Percentiles rank a stretch among this genome's conserved stretches.
These are phyloP conservation scores for Psammodynastes pulverulentus DNA, from an alignment of 2,113 vertebrate genomes.

Conservation along the genomic window DNA sequence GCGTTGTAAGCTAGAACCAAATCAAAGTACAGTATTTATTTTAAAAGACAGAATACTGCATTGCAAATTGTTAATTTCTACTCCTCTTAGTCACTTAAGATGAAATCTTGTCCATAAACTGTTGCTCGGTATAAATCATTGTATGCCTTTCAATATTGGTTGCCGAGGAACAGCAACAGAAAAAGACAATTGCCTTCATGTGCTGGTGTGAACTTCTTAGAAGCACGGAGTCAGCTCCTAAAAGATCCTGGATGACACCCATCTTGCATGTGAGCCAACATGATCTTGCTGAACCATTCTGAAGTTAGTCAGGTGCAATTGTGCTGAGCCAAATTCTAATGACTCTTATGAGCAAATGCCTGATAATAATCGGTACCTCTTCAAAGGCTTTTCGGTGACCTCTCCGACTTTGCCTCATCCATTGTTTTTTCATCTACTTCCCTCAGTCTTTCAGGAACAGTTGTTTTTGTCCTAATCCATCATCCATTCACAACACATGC, in stretches of 20 bases:
- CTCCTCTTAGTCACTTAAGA: neutral
- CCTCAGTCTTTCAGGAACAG: neutral
- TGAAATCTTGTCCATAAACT: neutral
- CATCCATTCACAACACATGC: neutral
- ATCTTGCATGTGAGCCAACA: neutral
- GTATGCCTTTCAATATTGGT: neutral
- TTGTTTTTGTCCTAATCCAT: neutral
- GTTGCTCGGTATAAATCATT: neutral
- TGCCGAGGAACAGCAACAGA: neutral
- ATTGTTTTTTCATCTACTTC: neutral
- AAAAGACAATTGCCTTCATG: neutral
- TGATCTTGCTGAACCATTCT: neutral
- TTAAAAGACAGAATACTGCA: neutral
- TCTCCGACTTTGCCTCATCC: neutral
- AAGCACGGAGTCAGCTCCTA: neutral
- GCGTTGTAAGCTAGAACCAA: neutral
- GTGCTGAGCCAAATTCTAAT: neutral
- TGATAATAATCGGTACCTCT: neutral
- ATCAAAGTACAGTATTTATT: neutral
- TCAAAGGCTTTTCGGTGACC: neutral
- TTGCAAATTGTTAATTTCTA: neutral
- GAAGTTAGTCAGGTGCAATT: neutral
- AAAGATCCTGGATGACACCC: neutral
- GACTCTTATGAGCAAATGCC: neutral
- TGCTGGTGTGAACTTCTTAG: neutral